phyloP scores from a whole-genome alignment of 2,797 vertebrate species.

The Rhyacichthys aspro region DNA sequence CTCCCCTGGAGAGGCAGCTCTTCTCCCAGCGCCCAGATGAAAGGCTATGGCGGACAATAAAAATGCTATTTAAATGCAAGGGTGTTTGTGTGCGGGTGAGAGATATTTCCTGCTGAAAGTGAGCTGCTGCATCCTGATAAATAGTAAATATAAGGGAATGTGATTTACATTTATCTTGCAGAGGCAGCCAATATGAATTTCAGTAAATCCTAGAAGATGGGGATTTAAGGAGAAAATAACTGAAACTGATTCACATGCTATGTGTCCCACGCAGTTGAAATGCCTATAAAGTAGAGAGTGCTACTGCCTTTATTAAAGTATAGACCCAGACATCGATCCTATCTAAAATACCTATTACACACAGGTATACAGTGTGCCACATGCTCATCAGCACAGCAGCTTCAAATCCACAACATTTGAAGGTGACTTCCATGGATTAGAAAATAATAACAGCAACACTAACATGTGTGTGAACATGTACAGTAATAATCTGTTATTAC shows the following conservation, averaged over 20 bases:
- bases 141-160: slow-evolving; percentile 85
- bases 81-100: slow-evolving; percentile 84
- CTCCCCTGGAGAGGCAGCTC: slow-evolving; percentile 85
- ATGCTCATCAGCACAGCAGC: slow-evolving; percentile 42
- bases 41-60: slow-evolving; percentile 84
- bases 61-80: slow-evolving; percentile 86
- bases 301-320: slow-evolving; percentile 75
- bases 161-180: slow-evolving; percentile 87
- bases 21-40: slow-evolving; percentile 86
- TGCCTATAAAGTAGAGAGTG: slow-evolving; percentile 77
- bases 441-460: slow-evolving; percentile 8
- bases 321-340: slow-evolving; percentile 69
- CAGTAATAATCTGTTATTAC: slow-evolving; percentile 11
- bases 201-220: slow-evolving; percentile 88
- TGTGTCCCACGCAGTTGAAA: slow-evolving; percentile 81
- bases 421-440: slow-evolving; percentile 43
- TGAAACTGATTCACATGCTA: slow-evolving; percentile 81
- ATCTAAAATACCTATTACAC: slow-evolving; percentile 77
- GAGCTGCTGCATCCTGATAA: slow-evolving; percentile 86
- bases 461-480: slow-evolving; percentile 1
- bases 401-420: slow-evolving; percentile 36
- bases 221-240: slow-evolving; percentile 82
- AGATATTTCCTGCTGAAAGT: slow-evolving; percentile 85
- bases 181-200: slow-evolving; percentile 89
- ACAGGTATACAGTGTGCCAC: slow-evolving; percentile 44